These are phyloP conservation scores for Oasisia sp. DNA, from an alignment of 2,888 invertebrate genomes.

Conservation along the genomic window DNA sequence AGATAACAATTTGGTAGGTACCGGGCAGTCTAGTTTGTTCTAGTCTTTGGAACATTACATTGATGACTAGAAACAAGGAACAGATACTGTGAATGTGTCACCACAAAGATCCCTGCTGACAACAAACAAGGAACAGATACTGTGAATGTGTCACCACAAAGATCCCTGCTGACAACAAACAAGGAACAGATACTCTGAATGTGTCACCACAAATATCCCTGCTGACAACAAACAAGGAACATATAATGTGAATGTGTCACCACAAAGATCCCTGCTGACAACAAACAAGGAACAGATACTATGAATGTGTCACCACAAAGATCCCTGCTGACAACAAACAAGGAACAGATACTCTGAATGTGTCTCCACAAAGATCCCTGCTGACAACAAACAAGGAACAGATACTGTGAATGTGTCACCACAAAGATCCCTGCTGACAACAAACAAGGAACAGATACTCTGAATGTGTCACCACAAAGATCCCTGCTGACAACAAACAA, in stretches of 20 bases:
- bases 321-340: constrained; percentile 32
- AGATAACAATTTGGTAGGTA: no score
- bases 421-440: neutral
- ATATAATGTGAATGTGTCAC: no score
- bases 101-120: neutral
- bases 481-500: constrained; percentile 33
- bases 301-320: neutral
- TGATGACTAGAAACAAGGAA: no score
- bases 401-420: no score
- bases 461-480: neutral
- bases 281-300: no score
- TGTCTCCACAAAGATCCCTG: neutral
- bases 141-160: neutral
- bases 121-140: no score
- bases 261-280: neutral
- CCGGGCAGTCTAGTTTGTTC: no score
- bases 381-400: constrained; percentile 39
- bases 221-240: constrained; percentile 38
- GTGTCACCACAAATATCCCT: neutral
- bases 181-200: no score
- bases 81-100: no score
- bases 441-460: no score
- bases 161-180: constrained; percentile 32
- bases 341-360: no score
- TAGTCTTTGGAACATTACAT: no score